Conservation (phyloP, 2,888 invertebrate genomes). For the Pardosa pseudoannulata region DNA sequence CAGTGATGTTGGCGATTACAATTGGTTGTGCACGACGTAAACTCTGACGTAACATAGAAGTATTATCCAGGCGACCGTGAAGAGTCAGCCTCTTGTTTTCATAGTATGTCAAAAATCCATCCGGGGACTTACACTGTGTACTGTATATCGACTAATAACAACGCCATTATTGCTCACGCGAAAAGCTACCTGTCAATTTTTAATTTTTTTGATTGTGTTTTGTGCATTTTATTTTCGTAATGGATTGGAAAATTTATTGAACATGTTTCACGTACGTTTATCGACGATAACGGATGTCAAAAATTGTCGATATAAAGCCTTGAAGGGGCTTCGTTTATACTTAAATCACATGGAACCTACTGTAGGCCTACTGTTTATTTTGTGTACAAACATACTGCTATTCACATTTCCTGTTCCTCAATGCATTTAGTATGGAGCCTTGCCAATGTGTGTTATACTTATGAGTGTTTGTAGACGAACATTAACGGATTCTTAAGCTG, state of each 20-base stretch:
- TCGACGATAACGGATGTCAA: slow-evolving; percentile 3
- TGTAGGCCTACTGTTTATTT: slow-evolving; percentile 24
- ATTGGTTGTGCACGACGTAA: too few species aligned
- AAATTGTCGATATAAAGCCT: slow-evolving; percentile 1
- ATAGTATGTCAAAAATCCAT: slow-evolving; percentile 14
- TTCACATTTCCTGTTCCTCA: background rate
- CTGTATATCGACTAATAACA: slow-evolving; percentile 53
- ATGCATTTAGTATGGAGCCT: background rate
- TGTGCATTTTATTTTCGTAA: slow-evolving; percentile 11
- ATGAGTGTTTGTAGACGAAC: background rate
- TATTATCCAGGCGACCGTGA: too few species aligned
- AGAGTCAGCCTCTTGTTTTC: background rate
- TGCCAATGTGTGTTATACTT: background rate
- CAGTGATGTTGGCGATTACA: too few species aligned
- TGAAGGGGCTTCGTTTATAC: slow-evolving; percentile 40
- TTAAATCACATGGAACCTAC: slow-evolving; percentile 46
- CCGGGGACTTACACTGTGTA: slow-evolving; percentile 29
- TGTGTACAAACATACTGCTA: slow-evolving; percentile 62
- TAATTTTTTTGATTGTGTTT: background rate
- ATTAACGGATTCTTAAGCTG: slow-evolving; percentile 8
- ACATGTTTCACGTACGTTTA: slow-evolving; percentile 26
- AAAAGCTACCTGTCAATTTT: background rate
- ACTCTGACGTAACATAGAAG: too few species aligned
- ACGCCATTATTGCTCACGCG: slow-evolving; percentile 59
- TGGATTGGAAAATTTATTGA: background rate